Evolutionary conservation across 2,797 vertebrate genomes (phyloP).

Genomic region (Ibycter americanus): DNA sequence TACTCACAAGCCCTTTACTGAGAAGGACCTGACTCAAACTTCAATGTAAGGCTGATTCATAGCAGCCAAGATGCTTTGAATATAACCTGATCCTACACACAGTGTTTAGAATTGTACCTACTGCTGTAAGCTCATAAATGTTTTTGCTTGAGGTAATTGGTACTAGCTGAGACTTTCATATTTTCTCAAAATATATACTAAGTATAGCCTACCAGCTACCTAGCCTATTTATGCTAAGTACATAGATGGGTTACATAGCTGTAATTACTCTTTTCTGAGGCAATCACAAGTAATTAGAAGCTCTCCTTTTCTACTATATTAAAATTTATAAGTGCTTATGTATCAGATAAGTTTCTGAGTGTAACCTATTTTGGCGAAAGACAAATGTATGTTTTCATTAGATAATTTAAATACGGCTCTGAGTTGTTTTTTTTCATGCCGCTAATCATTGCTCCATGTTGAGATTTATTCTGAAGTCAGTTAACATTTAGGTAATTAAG

Average conservation of each 20-base stretch:
- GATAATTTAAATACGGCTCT: background rate
- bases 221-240: background rate
- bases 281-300: background rate
- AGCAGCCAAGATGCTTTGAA: background rate
- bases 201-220: background rate
- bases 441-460: background rate
- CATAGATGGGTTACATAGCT: background rate
- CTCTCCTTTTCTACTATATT: background rate
- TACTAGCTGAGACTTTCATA: background rate
- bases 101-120: background rate
- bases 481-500: background rate
- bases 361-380: background rate
- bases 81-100: background rate
- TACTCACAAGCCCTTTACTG: background rate
- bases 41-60: background rate
- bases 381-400: background rate
- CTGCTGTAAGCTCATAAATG: background rate
- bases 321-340: background rate
- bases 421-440: background rate
- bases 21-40: background rate
- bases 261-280: background rate
- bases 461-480: background rate
- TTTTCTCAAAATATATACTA: background rate
- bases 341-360: background rate
- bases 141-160: background rate